phyloP scores from a whole-genome alignment of 2,797 vertebrate species.

The Chrosomus eos region DNA sequence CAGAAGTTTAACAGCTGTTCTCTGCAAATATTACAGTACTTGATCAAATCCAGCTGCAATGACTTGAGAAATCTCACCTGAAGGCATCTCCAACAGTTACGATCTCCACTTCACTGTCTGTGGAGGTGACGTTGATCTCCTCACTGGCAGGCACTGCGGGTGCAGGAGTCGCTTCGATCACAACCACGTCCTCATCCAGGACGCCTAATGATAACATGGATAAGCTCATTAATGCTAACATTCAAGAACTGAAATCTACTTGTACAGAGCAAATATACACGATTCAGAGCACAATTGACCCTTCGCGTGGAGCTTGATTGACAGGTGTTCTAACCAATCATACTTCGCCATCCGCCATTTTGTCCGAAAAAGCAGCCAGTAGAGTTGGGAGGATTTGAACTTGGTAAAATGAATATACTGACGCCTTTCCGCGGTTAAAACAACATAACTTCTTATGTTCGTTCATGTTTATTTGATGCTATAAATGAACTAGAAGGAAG shows the following conservation, averaged over 20 bases:
- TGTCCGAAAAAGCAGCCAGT: too few relatives aligned
- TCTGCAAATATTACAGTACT: not conserved
- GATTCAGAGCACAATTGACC: not conserved
- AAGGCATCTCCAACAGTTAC: slow-evolving; percentile 96
- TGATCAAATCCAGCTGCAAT: not conserved
- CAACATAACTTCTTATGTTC: too few relatives aligned
- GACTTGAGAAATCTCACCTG: slow-evolving; percentile 79
- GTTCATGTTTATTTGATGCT: too few relatives aligned
- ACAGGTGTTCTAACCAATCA: too few relatives aligned
- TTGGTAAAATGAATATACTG: too few relatives aligned
- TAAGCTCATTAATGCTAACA: slow-evolving; percentile 12
- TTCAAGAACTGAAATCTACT: slow-evolving; percentile 19
- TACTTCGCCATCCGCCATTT: too few relatives aligned
- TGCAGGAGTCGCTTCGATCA: slow-evolving; percentile 94
- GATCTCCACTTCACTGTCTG: slow-evolving; percentile 98
- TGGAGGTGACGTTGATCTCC: slow-evolving; percentile 99
- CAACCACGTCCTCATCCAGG: slow-evolving; percentile 97
- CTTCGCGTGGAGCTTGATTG: too few relatives aligned
- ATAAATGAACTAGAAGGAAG: too few relatives aligned
- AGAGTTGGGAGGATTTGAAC: too few relatives aligned
- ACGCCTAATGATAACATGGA: slow-evolving; percentile 76
- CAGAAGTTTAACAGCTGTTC: not conserved
- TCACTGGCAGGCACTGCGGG: slow-evolving; percentile 93
- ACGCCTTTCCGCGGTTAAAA: too few relatives aligned
- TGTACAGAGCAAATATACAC: not conserved